Conservation (phyloP, 2,888 invertebrate species). For the Caenorhabditis parvicauda region DNA sequence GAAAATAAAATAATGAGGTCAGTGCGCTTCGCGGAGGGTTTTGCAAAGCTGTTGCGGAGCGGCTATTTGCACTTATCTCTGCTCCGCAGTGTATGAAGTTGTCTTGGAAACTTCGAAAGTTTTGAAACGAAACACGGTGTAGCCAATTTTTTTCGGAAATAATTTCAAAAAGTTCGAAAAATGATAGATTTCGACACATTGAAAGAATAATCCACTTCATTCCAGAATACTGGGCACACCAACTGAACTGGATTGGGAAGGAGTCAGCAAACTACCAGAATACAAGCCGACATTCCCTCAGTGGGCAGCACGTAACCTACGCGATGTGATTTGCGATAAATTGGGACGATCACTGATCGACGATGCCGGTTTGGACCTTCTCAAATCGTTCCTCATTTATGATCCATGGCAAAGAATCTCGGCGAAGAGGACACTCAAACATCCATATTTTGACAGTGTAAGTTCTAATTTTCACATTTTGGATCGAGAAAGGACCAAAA, state of each 20-base stretch:
- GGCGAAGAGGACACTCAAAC: slow-evolving; percentile 78
- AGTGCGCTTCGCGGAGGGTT: too few relatives aligned
- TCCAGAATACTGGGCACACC: slow-evolving; percentile 83
- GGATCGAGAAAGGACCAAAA: too few relatives aligned
- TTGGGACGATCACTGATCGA: slow-evolving; percentile 65
- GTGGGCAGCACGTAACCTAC: too few relatives aligned
- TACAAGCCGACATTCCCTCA: slow-evolving; percentile 86
- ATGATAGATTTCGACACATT: slow-evolving; percentile 6
- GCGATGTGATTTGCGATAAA: slow-evolving; percentile 16
- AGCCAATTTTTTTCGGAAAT: neutral
- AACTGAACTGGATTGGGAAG: slow-evolving; percentile 80
- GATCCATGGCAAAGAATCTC: slow-evolving; percentile 84
- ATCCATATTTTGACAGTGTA: slow-evolving; percentile 80
- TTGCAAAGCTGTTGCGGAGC: too few relatives aligned
- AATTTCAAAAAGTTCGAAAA: neutral
- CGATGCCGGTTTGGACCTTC: slow-evolving; percentile 72
- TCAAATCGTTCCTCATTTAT: slow-evolving; percentile 77
- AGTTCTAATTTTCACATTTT: neutral
- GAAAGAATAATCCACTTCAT: too few relatives aligned
- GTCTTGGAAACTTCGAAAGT: too few relatives aligned
- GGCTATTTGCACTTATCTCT: too few relatives aligned
- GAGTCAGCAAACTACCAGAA: slow-evolving; percentile 80
- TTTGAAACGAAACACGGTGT: neutral
- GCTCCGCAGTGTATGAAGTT: too few relatives aligned
- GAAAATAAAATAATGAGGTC: too few relatives aligned